Base-by-base conservation (phyloP, 1,140 invertebrate genomes). In the Papilio dardanus region DNA sequence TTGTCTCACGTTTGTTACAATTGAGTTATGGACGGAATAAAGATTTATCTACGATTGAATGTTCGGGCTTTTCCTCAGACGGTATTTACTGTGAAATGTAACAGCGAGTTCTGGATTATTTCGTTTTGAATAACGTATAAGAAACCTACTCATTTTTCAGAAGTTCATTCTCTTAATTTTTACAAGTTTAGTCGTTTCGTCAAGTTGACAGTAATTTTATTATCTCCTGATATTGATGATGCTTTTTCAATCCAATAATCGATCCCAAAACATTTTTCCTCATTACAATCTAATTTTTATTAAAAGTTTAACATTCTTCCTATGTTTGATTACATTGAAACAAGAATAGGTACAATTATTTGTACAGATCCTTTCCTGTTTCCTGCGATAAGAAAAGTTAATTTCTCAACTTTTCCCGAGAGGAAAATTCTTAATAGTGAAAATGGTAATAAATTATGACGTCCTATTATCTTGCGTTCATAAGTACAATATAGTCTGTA, bases 1-100 rank as follows among this genome's bases (percentile, higher is more conserved):
- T 69, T 69, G 67, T 42, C 67, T 69, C 19, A 40, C 21, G 67
- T 69, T 40, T 5, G 19, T 35, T 21, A 35, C 65, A 69, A 69
- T 3, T 69, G 67, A 42, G 30, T 42, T 69, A 68, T 40, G 33
- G 33, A 37, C 16, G 1, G n/a, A 68, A 28, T 16, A 21, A 66
- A 40, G 66, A 40, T 40, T 37, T 40, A 40, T 68, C 7, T 4
- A n/a, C 35, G 35, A n/a, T 6, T 28, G 6, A 19, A 68, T 42
- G 33, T 42, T 24, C 67, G 4, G 14, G 30, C 24, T 33, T 46
- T 66, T 66, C 62, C 62, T 16, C 28, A 1, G 12, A 14, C 31
- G 30, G n/a, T 67, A 67, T 35, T 67, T 24, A 35, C 14, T 67
- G 14, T 8, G 16, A 4, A 40, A 7, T 40, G 24, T 10, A 33